These are phyloP conservation scores for Microcebus tavaratra DNA, from an alignment of 2,113 vertebrate genomes.

Conservation along the genomic window DNA sequence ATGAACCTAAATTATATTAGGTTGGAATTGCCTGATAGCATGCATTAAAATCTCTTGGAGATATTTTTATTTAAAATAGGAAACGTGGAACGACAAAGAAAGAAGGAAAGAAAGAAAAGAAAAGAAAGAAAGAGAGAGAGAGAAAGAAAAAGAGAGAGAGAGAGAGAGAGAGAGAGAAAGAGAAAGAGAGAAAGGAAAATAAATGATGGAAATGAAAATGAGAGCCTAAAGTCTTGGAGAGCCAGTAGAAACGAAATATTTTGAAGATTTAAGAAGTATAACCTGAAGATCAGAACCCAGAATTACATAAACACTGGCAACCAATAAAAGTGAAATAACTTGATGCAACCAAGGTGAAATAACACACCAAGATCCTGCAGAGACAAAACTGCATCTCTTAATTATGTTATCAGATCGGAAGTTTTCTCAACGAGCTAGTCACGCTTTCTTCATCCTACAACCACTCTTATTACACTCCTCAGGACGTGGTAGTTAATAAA, in stretches of 20 bases:
- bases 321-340: background rate
- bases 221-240: background rate
- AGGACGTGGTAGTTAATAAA: background rate
- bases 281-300: background rate
- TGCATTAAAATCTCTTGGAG: background rate
- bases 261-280: background rate
- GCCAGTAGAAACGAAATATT: background rate
- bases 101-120: background rate
- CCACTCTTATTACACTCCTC: too few species aligned
- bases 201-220: background rate
- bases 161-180: accelerated
- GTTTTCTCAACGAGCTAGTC: background rate
- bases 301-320: background rate
- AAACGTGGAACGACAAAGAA: background rate
- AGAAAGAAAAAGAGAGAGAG: too few species aligned
- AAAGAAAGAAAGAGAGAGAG: too few species aligned
- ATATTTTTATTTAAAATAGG: background rate
- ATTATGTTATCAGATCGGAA: background rate
- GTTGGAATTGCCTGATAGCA: background rate
- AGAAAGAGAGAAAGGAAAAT: too few species aligned
- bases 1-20: background rate
- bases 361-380: background rate
- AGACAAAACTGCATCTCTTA: background rate
- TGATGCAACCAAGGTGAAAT: background rate
- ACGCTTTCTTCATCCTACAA: background rate